phyloP scores from a whole-genome alignment of 2,888 invertebrate genomes.

The Uropetala carovei region DNA sequence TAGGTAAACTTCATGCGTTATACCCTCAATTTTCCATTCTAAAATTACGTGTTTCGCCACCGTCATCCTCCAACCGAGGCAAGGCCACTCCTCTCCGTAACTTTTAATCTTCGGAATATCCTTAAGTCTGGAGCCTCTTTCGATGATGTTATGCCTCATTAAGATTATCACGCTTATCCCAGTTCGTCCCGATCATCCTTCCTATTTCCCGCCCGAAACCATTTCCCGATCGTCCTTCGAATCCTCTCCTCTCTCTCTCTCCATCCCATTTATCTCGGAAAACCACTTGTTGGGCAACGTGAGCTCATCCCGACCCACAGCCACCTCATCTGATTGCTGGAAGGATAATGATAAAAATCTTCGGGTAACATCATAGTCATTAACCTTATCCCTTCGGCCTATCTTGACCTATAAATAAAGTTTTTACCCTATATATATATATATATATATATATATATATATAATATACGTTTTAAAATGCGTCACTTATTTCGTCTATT shows the following conservation, averaged over 20 bases:
- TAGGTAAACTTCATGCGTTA: no score
- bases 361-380: not conserved
- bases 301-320: not conserved
- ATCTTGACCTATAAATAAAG: not conserved
- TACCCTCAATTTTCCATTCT: no score
- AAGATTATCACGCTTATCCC: conserved; percentile 12
- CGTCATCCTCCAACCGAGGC: not conserved
- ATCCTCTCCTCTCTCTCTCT: not conserved
- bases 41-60: not conserved
- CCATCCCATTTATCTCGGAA: not conserved
- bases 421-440: not conserved
- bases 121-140: not conserved
- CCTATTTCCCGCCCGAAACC: no score
- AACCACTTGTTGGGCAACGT: not conserved
- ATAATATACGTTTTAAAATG: no score
- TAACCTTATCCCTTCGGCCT: not conserved
- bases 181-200: not conserved
- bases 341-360: not conserved
- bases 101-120: not conserved
- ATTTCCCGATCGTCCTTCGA: not conserved
- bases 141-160: conserved; percentile 28
- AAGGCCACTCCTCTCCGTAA: not conserved
- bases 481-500: no score
- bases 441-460: not conserved
- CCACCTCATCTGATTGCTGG: not conserved